phyloP scores from a whole-genome alignment of 2,888 invertebrate species.

The Himalopsyche anomala region DNA sequence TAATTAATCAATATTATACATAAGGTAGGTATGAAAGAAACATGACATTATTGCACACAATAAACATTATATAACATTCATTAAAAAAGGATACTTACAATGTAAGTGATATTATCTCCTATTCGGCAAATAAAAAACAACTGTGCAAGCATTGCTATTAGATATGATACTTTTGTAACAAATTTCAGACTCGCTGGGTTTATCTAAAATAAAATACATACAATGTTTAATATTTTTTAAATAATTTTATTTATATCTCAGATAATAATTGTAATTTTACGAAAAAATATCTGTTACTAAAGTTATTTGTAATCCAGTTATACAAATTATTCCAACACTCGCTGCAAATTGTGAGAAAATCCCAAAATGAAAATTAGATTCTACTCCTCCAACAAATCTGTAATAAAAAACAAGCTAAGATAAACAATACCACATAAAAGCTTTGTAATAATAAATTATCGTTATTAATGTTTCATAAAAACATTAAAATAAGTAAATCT shows the following conservation, averaged over 20 bases:
- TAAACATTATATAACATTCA: too few relatives aligned
- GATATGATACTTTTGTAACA: constrained; percentile 59
- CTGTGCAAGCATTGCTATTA: constrained; percentile 64
- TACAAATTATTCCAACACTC: constrained; percentile 74
- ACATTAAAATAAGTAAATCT: too few relatives aligned
- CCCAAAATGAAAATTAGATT: constrained; percentile 74
- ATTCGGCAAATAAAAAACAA: constrained; percentile 63
- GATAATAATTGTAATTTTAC: not conserved
- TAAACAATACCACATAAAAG: too few relatives aligned
- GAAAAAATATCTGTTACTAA: constrained; percentile 68
- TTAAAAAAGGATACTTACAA: constrained; percentile 42
- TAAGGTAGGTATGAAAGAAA: too few relatives aligned
- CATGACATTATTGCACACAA: too few relatives aligned
- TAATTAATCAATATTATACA: too few relatives aligned
- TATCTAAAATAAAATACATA: constrained; percentile 53
- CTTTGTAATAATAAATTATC: too few relatives aligned
- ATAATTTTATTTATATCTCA: not conserved
- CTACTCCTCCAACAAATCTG: constrained; percentile 74
- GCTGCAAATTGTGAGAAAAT: constrained; percentile 77
- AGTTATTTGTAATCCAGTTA: constrained; percentile 72
- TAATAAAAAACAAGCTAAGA: not conserved
- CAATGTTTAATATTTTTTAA: not conserved
- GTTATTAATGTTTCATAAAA: too few relatives aligned
- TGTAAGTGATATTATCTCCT: constrained; percentile 61
- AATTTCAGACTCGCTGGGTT: constrained; percentile 63